A percentile compares a stretch with the other conserved stretches of the same genome.
Conservation (phyloP, 2,888 invertebrate genomes). For the Caenorhabditis virilis region DNA sequence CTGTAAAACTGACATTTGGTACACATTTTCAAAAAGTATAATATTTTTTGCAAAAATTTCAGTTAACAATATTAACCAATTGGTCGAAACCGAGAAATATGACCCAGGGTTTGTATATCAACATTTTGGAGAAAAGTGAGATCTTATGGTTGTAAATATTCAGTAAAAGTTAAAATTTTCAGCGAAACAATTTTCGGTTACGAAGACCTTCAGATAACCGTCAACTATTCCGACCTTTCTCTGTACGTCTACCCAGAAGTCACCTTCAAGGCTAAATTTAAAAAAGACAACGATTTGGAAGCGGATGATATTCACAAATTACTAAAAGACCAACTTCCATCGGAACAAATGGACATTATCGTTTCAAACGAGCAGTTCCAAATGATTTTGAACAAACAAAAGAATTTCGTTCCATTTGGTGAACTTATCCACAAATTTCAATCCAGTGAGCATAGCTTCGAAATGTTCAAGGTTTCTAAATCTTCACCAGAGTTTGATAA, state of each 20-base stretch:
- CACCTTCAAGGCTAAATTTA: constrained; percentile 77
- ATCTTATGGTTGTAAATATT: constrained; percentile 3
- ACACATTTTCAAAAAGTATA: not conserved
- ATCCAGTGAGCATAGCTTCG: constrained; percentile 26
- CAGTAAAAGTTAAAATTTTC: constrained; percentile 51
- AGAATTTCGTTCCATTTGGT: constrained; percentile 79
- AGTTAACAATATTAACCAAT: constrained; percentile 2
- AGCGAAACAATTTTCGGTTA: constrained; percentile 93
- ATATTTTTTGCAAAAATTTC: constrained; percentile 1
- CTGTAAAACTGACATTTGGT: constrained; percentile 57
- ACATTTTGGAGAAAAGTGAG: constrained; percentile 82
- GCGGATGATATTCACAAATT: constrained; percentile 56
- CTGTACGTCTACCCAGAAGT: constrained; percentile 82
- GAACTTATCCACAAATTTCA: constrained; percentile 73
- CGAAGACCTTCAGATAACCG: constrained; percentile 79
- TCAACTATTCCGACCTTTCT: constrained; percentile 83
- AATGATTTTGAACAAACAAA: constrained; percentile 22
- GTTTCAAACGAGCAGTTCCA: constrained; percentile 31
- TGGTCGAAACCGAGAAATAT: constrained; percentile 11
- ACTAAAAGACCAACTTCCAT: constrained; percentile 46
- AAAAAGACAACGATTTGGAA: constrained; percentile 60
- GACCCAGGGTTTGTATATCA: constrained; percentile 87
- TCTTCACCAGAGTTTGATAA: constrained; percentile 77
- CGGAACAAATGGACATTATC: constrained; percentile 45
- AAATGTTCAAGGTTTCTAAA: constrained; percentile 61